These are phyloP conservation scores for Epinephelus moara DNA, from an alignment of 2,113 vertebrate species.

Conservation along the genomic window DNA sequence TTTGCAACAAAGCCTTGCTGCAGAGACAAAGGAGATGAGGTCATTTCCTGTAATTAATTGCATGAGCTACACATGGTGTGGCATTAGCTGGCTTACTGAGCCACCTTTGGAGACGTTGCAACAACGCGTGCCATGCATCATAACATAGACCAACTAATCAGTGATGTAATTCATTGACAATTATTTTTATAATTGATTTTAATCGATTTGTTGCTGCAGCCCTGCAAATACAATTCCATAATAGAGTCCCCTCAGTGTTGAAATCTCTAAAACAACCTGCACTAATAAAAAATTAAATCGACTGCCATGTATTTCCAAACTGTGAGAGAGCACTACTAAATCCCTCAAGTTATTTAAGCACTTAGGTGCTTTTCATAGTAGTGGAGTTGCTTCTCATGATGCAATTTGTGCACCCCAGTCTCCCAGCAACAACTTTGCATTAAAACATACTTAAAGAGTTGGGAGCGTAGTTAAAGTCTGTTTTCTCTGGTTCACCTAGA, in stretches of 20 bases:
- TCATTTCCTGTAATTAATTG: too few species aligned
- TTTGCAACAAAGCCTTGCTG: too few species aligned
- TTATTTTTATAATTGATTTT: too few species aligned
- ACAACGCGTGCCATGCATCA: too few species aligned
- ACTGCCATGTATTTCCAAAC: neutral
- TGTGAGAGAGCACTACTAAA: neutral
- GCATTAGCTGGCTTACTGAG: too few species aligned
- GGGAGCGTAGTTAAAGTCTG: neutral
- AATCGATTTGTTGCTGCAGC: too few species aligned
- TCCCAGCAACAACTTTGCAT: slow-evolving; percentile 25
- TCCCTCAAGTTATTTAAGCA: slow-evolving; percentile 31
- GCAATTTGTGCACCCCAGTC: slow-evolving; percentile 32
- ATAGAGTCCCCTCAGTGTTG: neutral
- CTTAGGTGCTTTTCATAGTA: neutral
- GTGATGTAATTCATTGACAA: too few species aligned
- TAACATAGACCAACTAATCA: too few species aligned
- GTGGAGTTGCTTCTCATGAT: slow-evolving; percentile 22
- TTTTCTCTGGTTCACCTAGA: slow-evolving; percentile 30
- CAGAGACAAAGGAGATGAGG: too few species aligned
- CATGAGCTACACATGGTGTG: too few species aligned
- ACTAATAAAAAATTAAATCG: slow-evolving; percentile 6
- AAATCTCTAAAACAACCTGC: slow-evolving; percentile 4
- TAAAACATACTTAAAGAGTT: slow-evolving; percentile 21
- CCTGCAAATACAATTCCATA: neutral
- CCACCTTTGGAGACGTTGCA: too few species aligned